Conservation (phyloP, 2,113 vertebrate species). For the Amblyornis subalaris region DNA sequence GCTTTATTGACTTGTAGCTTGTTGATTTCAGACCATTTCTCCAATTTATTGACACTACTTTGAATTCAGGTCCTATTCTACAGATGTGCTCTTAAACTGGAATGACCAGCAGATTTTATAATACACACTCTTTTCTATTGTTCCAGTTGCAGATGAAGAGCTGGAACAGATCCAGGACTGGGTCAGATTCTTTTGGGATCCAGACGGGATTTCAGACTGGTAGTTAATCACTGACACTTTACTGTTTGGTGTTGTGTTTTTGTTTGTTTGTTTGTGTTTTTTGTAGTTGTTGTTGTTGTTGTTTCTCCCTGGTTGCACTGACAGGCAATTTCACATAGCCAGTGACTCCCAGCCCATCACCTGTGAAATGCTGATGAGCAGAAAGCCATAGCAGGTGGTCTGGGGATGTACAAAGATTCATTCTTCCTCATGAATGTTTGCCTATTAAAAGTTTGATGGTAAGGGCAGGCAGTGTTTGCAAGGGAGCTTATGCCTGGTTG, state of each 20-base stretch:
- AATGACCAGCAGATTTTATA: not conserved
- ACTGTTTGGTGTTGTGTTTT: not conserved
- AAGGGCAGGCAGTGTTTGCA: not conserved
- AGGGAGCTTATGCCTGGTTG: not conserved
- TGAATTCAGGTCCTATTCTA: not conserved
- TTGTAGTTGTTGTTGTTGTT: not conserved
- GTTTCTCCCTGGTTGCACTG: not conserved
- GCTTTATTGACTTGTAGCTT: not conserved
- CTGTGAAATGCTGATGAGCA: not conserved
- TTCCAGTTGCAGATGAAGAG: not conserved
- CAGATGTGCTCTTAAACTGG: not conserved
- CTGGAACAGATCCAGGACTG: not conserved
- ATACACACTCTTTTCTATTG: not conserved
- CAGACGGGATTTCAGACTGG: not conserved
- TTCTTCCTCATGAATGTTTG: not conserved
- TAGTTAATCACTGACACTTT: not conserved
- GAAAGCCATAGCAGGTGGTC: not conserved
- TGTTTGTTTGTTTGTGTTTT: not conserved
- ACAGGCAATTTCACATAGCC: not conserved
- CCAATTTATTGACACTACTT: not conserved
- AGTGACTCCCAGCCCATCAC: not conserved
- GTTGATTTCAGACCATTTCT: not conserved
- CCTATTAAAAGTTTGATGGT: not conserved
- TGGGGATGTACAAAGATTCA: not conserved
- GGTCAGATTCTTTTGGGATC: not conserved